phyloP scores from a whole-genome alignment of 2,113 vertebrate species.

The Tupaia tana region DNA sequence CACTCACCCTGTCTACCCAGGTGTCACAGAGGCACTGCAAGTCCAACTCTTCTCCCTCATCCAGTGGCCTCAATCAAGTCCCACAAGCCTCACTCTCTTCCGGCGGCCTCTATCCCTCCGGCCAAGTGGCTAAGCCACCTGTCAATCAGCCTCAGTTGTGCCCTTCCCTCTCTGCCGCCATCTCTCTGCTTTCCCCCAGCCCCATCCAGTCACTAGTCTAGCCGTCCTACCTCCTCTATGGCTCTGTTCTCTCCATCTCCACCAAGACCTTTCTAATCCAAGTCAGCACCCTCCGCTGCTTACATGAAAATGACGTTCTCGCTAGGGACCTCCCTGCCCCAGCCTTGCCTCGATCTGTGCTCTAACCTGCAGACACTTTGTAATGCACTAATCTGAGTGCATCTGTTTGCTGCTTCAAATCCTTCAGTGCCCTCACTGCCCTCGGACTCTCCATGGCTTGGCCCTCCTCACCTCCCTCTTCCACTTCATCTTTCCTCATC shows the following conservation, averaged over 20 bases:
- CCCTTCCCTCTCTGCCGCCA: not conserved
- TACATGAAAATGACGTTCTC: rapidly evolving
- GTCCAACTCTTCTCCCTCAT: not conserved
- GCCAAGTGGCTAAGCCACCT: not conserved
- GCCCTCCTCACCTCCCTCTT: not conserved
- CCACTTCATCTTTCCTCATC: not conserved
- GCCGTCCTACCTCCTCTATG: not conserved
- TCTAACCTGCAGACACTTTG: no score
- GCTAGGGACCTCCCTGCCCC: not conserved
- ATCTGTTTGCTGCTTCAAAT: no score
- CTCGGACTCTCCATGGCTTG: not conserved
- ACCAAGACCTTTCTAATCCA: not conserved
- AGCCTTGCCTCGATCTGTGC: not conserved
- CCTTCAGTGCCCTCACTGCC: not conserved
- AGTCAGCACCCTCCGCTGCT: not conserved
- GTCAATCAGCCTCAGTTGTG: not conserved
- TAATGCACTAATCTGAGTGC: not conserved
- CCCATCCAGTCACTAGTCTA: not conserved
- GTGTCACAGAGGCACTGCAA: not conserved
- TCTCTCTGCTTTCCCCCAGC: not conserved
- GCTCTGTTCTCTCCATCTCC: not conserved
- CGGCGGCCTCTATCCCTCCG: not conserved
- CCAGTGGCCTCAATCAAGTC: not conserved
- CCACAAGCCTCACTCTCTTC: not conserved
- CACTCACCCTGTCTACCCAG: not conserved